These are phyloP conservation scores for Atlantisia rogersi DNA, from an alignment of 2,113 vertebrate genomes.

Conservation along the genomic window DNA sequence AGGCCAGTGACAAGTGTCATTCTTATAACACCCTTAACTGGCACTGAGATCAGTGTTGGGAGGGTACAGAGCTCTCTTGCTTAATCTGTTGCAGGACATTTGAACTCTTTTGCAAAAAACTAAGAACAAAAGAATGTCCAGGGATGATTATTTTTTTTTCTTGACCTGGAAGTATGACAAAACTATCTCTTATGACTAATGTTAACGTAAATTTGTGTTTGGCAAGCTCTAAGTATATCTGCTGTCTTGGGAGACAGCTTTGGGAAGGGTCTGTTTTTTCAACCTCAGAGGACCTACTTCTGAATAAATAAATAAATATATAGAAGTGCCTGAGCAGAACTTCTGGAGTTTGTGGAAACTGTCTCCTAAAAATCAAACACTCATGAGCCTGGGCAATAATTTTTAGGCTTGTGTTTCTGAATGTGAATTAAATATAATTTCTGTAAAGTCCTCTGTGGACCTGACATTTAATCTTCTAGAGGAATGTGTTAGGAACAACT, in stretches of 20 bases:
- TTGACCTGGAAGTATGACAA: not conserved
- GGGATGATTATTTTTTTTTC: not conserved
- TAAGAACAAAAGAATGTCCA: not conserved
- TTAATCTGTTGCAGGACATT: not conserved
- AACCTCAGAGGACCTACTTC: not conserved
- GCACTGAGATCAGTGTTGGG: not conserved
- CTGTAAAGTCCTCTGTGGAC: not conserved
- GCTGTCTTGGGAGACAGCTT: not conserved
- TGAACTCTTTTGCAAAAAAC: not conserved
- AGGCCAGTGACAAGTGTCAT: not conserved
- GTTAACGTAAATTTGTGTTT: not conserved
- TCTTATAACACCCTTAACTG: not conserved
- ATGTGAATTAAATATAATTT: fast-evolving
- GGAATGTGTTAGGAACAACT: not conserved
- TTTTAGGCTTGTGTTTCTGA: not conserved
- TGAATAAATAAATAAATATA: not conserved
- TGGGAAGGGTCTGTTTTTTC: not conserved
- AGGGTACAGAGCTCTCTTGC: not conserved
- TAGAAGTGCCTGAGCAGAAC: not conserved
- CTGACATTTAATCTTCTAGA: not conserved
- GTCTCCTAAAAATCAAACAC: not conserved
- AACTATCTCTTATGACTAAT: not conserved
- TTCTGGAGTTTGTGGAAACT: not conserved
- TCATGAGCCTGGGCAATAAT: not conserved
- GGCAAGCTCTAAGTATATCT: not conserved